Evolutionary conservation across 2,113 vertebrate species (phyloP).

Genomic region (Periophthalmodon schlosseri): DNA sequence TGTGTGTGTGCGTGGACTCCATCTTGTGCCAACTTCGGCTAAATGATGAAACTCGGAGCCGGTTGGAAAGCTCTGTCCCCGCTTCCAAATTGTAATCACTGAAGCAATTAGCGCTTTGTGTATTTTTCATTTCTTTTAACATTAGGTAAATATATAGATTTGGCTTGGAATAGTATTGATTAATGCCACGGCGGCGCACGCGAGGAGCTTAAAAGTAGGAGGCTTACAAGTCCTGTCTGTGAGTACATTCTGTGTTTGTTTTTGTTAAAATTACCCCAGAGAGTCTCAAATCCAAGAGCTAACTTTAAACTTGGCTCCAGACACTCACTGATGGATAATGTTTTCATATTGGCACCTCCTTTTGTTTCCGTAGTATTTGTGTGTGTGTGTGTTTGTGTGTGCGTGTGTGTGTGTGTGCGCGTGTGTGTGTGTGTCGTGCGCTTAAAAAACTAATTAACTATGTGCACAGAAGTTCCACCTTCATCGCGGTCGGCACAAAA

Average conservation of each 20-base stretch:
- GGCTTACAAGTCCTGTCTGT: conserved; percentile 51
- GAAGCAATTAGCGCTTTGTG: conserved; percentile 1
- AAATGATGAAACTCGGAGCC: conserved; percentile 61
- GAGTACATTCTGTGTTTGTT: conserved; percentile 70
- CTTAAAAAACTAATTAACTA: conserved; percentile 35
- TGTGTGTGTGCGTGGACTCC: conserved; percentile 30
- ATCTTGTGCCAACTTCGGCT: conserved; percentile 63
- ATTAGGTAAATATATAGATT: conserved; percentile 38
- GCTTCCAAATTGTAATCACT: conserved; percentile 10
- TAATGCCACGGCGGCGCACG: conserved; percentile 54
- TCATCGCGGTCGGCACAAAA: neutral
- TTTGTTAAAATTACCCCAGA: conserved; percentile 68
- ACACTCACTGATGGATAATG: conserved; percentile 66
- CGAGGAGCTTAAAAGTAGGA: conserved; percentile 48
- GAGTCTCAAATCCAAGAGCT: conserved; percentile 67
- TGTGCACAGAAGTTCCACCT: conserved; percentile 13
- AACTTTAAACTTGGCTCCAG: conserved; percentile 68
- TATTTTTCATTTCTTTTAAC: conserved; percentile 3
- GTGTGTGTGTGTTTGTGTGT: conserved; percentile 4
- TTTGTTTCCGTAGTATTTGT: conserved; percentile 53
- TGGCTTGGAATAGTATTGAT: conserved; percentile 41
- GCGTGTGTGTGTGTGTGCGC: conserved; percentile 9
- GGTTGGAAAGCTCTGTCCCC: conserved; percentile 33
- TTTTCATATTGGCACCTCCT: conserved; percentile 65
- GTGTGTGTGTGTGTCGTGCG: neutral